A percentile compares a stretch with the other conserved stretches of the same genome.
Evolutionary conservation across 2,113 vertebrate species (phyloP).

Genomic region (Zeus faber): DNA sequence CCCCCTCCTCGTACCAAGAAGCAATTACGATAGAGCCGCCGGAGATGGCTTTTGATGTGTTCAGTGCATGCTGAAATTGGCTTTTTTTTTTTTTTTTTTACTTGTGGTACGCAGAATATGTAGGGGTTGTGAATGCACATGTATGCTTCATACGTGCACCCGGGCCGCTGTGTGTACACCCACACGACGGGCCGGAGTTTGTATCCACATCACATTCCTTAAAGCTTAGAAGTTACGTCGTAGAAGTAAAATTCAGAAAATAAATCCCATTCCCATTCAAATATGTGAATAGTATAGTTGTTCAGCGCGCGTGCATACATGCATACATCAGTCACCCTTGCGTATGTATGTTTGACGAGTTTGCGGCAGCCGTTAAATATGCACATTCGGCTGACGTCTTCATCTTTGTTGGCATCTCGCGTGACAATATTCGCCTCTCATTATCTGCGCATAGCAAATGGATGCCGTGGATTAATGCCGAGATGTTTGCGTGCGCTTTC

Average conservation of each 20-base stretch:
- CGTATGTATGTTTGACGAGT: conserved; percentile 28
- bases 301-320: too few relatives aligned
- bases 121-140: not conserved
- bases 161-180: too few relatives aligned
- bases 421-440: conserved; percentile 13
- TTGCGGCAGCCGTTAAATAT: conserved; percentile 41
- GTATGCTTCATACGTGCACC: too few relatives aligned
- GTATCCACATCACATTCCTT: too few relatives aligned
- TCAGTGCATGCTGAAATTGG: conserved; percentile 28
- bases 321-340: too few relatives aligned
- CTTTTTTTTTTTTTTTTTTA: conserved; percentile 37
- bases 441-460: conserved; percentile 49
- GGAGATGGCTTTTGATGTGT: conserved; percentile 47
- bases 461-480: conserved; percentile 31
- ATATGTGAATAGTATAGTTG: too few relatives aligned
- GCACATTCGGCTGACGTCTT: conserved; percentile 25
- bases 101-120: not conserved
- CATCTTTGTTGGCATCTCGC: not conserved
- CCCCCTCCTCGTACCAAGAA: conserved; percentile 36
- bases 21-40: conserved; percentile 41
- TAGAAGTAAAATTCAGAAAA: too few relatives aligned
- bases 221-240: too few relatives aligned
- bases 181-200: too few relatives aligned
- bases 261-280: too few relatives aligned
- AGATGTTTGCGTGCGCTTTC: not conserved